Percentiles rank a stretch among this genome's conserved stretches.
phyloP scores from a whole-genome alignment of 23 tunicate genomes.

The Ascidia mentula region DNA sequence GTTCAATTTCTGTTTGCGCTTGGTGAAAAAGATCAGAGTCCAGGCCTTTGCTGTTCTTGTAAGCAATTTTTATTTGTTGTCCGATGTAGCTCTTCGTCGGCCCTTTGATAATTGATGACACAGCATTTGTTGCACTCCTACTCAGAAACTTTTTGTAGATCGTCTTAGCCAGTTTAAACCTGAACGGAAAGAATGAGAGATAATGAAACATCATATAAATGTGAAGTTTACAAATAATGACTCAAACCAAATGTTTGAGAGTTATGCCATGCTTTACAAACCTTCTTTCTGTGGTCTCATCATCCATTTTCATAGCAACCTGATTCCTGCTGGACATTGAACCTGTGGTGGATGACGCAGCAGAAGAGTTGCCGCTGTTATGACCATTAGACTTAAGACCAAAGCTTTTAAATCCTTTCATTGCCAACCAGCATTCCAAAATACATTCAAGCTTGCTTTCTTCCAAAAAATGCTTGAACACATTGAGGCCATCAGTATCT shows the following conservation, averaged over 20 bases:
- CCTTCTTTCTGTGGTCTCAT: constrained; percentile 37
- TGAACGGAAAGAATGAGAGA: neutral
- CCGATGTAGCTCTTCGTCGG: constrained; percentile 73
- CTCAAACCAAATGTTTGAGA: too few relatives aligned
- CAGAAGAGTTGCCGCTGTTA: constrained; percentile 68
- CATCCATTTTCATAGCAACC: constrained; percentile 19
- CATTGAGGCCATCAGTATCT: constrained; percentile 76
- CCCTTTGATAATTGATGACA: constrained; percentile 36
- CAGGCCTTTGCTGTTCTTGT: constrained; percentile 7
- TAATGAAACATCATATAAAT: neutral
- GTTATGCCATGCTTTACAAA: too few relatives aligned
- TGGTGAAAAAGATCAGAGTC: constrained; percentile 67
- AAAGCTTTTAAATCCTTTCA: constrained; percentile 89
- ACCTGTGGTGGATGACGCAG: constrained; percentile 90
- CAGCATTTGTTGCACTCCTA: constrained; percentile 14
- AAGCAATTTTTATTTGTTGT: constrained; percentile 53
- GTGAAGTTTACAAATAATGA: neutral
- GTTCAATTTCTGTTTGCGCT: constrained; percentile 87
- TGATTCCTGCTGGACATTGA: constrained; percentile 33
- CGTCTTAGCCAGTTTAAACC: constrained; percentile 61
- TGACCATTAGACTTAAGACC: constrained; percentile 39
- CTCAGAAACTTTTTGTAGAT: constrained; percentile 59
- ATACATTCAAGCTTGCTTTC: constrained; percentile 42
- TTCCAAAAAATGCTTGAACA: constrained; percentile 40
- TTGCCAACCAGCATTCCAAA: constrained; percentile 77